These are phyloP conservation scores for Coregonus sp. DNA, from an alignment of 2,797 vertebrate genomes.

Conservation along the genomic window DNA sequence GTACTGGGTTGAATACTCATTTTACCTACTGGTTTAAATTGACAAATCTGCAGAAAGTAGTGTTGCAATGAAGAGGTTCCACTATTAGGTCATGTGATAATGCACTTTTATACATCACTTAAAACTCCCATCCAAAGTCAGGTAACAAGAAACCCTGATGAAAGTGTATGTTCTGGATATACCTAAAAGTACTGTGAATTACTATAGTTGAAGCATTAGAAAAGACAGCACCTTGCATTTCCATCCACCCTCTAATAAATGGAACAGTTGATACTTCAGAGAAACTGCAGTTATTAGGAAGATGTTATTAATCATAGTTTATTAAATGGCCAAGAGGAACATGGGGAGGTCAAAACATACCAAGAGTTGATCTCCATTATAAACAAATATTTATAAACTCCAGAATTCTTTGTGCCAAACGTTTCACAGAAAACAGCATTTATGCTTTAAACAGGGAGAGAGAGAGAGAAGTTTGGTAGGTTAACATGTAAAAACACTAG, in stretches of 20 bases:
- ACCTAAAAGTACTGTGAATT: not conserved
- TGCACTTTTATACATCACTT: not conserved
- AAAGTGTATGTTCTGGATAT: not conserved
- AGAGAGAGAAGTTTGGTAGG: not conserved
- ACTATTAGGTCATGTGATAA: not conserved
- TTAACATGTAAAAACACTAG: not conserved
- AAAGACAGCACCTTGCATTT: no score
- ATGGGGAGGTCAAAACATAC: not conserved
- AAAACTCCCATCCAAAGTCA: not conserved
- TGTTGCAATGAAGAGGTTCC: not conserved
- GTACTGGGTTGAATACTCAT: not conserved
- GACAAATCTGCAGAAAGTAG: not conserved
- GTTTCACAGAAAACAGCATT: not conserved
- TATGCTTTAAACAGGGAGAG: not conserved
- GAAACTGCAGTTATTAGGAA: not conserved
- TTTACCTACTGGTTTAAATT: not conserved
- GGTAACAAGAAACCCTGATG: not conserved
- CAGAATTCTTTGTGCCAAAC: constrained; percentile 4
- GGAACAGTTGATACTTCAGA: not conserved
- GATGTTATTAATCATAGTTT: constrained; percentile 3
- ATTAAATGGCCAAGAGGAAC: not conserved
- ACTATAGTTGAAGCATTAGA: not conserved
- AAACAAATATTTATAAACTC: constrained; percentile 1
- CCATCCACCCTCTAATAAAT: not conserved
- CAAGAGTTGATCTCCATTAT: not conserved